phyloP scores from a whole-genome alignment of 1,140 invertebrate species.

The Papilio polyxenes region DNA sequence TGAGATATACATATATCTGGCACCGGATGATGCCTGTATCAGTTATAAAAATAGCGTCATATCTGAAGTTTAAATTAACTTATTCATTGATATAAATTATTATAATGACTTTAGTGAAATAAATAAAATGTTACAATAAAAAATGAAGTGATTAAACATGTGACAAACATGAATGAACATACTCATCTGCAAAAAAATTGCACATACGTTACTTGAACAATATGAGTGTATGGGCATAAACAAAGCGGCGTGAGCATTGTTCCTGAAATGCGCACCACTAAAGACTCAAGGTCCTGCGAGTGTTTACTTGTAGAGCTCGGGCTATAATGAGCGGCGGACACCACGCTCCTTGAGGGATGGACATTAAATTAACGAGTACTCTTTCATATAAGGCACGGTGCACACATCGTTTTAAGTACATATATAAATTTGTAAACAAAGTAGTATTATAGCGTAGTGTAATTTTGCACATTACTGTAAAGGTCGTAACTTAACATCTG shows the following conservation, averaged over 20 bases:
- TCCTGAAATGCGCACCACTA: conserved; percentile 11
- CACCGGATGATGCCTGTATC: background rate
- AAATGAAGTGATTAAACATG: background rate
- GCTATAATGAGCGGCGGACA: background rate
- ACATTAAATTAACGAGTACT: conserved; percentile 18
- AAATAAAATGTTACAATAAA: background rate
- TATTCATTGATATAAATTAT: background rate
- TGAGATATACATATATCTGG: background rate
- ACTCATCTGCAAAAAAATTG: background rate
- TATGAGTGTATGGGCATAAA: background rate
- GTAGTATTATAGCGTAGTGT: background rate
- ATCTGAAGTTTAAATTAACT: background rate
- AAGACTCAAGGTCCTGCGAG: conserved; percentile 24
- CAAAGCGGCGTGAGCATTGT: conserved; percentile 17
- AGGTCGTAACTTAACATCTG: background rate
- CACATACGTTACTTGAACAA: background rate
- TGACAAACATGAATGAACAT: too few species aligned
- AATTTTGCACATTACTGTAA: background rate
- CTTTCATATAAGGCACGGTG: background rate
- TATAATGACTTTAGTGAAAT: background rate
- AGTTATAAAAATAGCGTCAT: background rate
- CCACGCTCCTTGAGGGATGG: background rate
- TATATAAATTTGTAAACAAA: background rate
- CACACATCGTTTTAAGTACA: background rate
- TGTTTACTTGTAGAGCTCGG: conserved; percentile 10